phyloP scores from a whole-genome alignment of 2,888 invertebrate genomes.

The Drosophila demipolita region DNA sequence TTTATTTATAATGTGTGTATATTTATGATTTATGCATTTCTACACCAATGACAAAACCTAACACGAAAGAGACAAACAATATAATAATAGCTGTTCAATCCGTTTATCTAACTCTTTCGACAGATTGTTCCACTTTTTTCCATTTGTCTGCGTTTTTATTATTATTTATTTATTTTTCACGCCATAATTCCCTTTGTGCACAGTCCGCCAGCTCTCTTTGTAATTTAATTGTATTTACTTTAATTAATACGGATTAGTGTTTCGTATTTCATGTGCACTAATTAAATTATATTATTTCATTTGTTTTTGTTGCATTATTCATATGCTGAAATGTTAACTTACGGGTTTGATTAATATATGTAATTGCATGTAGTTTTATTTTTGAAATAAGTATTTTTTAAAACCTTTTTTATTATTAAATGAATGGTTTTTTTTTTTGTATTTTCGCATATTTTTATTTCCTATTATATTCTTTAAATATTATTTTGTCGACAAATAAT shows the following conservation, averaged over 20 bases:
- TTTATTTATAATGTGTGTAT: conserved; percentile 60
- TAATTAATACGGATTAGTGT: conserved; percentile 78
- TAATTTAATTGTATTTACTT: conserved; percentile 71
- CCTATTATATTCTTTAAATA: background rate
- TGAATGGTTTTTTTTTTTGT: background rate
- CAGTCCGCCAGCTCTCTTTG: conserved; percentile 49
- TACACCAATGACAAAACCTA: conserved; percentile 8
- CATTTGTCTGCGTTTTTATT: conserved; percentile 40
- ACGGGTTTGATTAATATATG: background rate
- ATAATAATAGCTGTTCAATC: conserved; percentile 56
- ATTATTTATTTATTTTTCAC: conserved; percentile 18
- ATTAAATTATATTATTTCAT: conserved; percentile 56
- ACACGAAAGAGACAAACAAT: conserved; percentile 7
- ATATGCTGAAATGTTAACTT: background rate
- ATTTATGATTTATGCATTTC: conserved; percentile 67
- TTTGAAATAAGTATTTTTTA: background rate
- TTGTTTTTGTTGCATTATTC: conserved; percentile 5
- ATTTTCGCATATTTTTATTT: background rate
- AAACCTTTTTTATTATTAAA: background rate
- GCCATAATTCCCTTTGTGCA: conserved; percentile 57
- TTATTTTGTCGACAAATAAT: background rate
- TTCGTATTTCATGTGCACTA: conserved; percentile 45
- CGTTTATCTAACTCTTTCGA: conserved; percentile 59
- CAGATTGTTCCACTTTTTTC: conserved; percentile 18
- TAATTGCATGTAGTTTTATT: background rate